A percentile compares a stretch with the other conserved stretches of the same genome.
Conservation (phyloP, 2,888 invertebrate genomes). For the Axea sp. region DNA sequence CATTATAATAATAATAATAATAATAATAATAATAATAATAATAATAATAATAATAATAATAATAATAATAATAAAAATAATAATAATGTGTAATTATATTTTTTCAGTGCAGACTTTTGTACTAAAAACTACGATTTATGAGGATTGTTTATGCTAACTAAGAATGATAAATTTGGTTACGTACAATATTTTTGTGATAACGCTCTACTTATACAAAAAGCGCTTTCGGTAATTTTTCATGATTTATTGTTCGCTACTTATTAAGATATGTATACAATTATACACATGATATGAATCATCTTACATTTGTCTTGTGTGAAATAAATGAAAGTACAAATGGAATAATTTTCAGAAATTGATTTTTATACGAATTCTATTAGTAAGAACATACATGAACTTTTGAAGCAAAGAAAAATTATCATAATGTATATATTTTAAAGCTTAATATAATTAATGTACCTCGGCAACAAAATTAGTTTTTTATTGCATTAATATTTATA, state of each 20-base stretch:
- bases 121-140: slow-evolving; percentile 29
- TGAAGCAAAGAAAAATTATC: too few species aligned
- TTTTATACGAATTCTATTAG: not conserved
- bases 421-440: not conserved
- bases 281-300: slow-evolving; percentile 4
- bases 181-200: slow-evolving; percentile 36
- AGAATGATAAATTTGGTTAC: slow-evolving; percentile 36
- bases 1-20: too few species aligned
- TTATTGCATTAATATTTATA: not conserved
- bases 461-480: not conserved
- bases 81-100: slow-evolving; percentile 14
- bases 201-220: slow-evolving; percentile 31
- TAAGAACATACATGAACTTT: too few species aligned
- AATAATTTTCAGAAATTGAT: slow-evolving; percentile 14
- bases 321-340: slow-evolving; percentile 11
- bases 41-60: too few species aligned
- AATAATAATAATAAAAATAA: too few species aligned
- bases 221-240: slow-evolving; percentile 29
- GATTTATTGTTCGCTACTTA: slow-evolving; percentile 25
- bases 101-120: slow-evolving; percentile 37
- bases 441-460: slow-evolving; percentile 1
- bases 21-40: too few species aligned
- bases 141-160: slow-evolving; percentile 27
- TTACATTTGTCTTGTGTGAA: slow-evolving; percentile 13
- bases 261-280: slow-evolving; percentile 19